Evolutionary conservation across 2,113 vertebrate species (phyloP).

Genomic region (Ailurus styani): DNA sequence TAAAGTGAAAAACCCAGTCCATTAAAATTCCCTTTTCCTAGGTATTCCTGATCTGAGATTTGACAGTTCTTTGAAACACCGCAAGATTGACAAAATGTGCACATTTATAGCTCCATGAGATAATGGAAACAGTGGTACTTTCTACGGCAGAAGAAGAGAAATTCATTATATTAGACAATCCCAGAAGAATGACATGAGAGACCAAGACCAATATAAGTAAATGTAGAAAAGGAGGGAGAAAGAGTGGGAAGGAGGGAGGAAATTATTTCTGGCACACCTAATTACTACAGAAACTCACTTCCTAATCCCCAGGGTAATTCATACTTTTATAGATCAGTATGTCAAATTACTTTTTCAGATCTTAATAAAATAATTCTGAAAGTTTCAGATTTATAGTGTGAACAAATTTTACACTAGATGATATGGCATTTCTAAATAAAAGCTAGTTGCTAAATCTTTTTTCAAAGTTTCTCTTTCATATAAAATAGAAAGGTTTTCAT

Average conservation of each 20-base stretch:
- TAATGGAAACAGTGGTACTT: not conserved
- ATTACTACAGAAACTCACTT: constrained; percentile 65
- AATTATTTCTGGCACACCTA: constrained; percentile 65
- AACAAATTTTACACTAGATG: constrained; percentile 1
- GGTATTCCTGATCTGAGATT: not conserved
- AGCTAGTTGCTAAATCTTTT: constrained; percentile 1
- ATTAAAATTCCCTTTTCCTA: not conserved
- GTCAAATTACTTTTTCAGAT: constrained; percentile 60
- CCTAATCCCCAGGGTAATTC: constrained; percentile 45
- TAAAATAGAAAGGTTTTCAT: not conserved
- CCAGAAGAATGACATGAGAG: constrained; percentile 36
- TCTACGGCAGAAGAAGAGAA: not conserved
- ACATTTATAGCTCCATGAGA: not conserved
- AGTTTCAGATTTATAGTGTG: constrained; percentile 40
- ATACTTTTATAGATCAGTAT: constrained; percentile 56
- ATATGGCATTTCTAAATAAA: constrained; percentile 16
- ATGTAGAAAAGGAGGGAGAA: not conserved
- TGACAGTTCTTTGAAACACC: constrained; percentile 21
- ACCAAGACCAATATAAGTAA: not conserved
- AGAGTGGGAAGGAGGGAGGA: not conserved
- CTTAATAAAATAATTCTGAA: constrained; percentile 50
- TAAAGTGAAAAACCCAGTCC: not conserved
- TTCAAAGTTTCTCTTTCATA: constrained; percentile 3
- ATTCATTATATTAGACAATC: constrained; percentile 43
- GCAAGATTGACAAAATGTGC: not conserved